A percentile compares a stretch with the other conserved stretches of the same genome.
phyloP scores from a whole-genome alignment of 2,797 vertebrate genomes.

The Enteromius afrohamiltoni region DNA sequence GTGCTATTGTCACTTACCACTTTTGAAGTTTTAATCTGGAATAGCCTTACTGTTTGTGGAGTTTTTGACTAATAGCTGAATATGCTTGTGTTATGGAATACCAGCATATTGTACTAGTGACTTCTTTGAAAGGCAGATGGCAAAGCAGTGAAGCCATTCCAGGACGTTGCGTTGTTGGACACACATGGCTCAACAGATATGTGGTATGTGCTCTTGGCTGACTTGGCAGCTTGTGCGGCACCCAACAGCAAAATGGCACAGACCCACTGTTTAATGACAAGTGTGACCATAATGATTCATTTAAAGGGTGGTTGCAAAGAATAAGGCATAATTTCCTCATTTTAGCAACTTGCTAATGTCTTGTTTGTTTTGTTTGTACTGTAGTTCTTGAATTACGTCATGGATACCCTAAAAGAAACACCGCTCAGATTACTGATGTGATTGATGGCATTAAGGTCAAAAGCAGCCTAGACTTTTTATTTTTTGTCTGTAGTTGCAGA shows the following conservation, averaged over 20 bases:
- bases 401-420: not conserved
- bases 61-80: constrained; percentile 1
- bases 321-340: constrained; percentile 18
- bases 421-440: not conserved
- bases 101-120: constrained; percentile 19
- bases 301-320: not conserved
- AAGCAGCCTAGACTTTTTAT: not conserved
- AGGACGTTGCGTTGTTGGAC: constrained; percentile 15
- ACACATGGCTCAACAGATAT: constrained; percentile 37
- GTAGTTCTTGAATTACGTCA: not conserved
- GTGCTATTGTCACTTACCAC: not conserved
- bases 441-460: not conserved
- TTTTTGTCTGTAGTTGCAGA: not conserved
- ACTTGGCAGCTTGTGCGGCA: constrained; percentile 32
- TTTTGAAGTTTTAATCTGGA: not conserved
- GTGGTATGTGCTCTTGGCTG: constrained; percentile 27
- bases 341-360: constrained; percentile 11
- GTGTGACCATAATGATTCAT: constrained; percentile 4
- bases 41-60: not conserved
- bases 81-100: not conserved
- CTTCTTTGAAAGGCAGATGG: constrained; percentile 45
- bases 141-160: constrained; percentile 17
- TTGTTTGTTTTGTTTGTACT: not conserved
- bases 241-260: not conserved
- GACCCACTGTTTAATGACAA: not conserved